Evolutionary conservation across 2,113 vertebrate genomes (phyloP).

Genomic region (Cyphotilapia sp.): DNA sequence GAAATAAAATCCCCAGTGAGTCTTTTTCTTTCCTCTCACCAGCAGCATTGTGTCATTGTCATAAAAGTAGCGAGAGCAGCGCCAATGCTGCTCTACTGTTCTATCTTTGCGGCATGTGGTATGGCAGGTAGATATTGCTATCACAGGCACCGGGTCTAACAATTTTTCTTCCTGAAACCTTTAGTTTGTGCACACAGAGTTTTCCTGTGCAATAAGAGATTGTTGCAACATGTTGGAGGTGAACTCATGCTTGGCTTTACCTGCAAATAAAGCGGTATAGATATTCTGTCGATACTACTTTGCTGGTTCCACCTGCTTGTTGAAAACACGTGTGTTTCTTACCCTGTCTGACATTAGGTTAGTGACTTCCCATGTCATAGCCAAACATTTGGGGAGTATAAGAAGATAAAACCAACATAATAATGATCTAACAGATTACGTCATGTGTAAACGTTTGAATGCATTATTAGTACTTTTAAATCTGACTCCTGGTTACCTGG

Average conservation of each 20-base stretch:
- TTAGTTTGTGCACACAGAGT: not conserved
- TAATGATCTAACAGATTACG: not conserved
- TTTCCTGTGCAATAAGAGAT: not conserved
- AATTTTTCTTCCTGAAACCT: not conserved
- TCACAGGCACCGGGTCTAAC: not conserved
- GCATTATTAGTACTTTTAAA: not conserved
- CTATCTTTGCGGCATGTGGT: not conserved
- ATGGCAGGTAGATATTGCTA: not conserved
- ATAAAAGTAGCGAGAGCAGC: not conserved
- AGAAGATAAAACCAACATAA: fast-evolving
- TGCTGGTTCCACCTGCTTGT: not conserved
- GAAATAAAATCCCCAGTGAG: not conserved
- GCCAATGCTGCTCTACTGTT: not conserved
- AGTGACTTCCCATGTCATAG: not conserved
- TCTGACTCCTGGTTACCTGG: not conserved
- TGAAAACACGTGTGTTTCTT: not conserved
- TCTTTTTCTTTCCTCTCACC: not conserved
- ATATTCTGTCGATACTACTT: not conserved
- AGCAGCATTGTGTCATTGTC: not conserved
- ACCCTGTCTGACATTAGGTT: not conserved
- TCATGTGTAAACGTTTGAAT: not conserved
- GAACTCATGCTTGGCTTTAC: not conserved
- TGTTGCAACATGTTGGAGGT: not conserved
- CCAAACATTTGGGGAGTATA: not conserved
- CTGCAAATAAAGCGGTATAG: not conserved